Percentiles rank a stretch among this genome's conserved stretches.
These are phyloP conservation scores for Myiozetetes cayanensis DNA, from an alignment of 2,113 vertebrate genomes.

Conservation along the genomic window DNA sequence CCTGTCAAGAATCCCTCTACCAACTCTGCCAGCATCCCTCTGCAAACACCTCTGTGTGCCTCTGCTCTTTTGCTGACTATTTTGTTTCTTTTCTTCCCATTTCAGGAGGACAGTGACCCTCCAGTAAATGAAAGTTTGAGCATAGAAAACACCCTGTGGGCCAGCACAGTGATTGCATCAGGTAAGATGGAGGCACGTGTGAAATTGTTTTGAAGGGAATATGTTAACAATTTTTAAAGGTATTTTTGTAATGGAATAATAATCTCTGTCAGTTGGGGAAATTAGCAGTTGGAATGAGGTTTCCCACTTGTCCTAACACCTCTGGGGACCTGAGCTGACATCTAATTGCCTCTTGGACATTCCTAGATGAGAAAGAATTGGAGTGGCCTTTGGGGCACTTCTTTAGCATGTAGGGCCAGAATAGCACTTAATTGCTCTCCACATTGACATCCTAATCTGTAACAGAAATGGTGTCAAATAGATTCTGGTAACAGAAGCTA, in stretches of 20 bases:
- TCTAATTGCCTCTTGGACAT: slow-evolving; percentile 48
- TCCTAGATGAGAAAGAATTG: slow-evolving; percentile 37
- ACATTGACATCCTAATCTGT: slow-evolving; percentile 69
- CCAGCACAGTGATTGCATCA: slow-evolving; percentile 94
- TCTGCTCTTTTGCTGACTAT: not conserved
- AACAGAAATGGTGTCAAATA: slow-evolving; percentile 58
- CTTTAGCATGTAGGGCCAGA: slow-evolving; percentile 29
- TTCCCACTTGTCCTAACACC: slow-evolving; percentile 52
- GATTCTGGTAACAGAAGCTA: slow-evolving; percentile 6
- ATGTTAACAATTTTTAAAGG: slow-evolving; percentile 74
- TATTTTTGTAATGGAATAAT: slow-evolving; percentile 67
- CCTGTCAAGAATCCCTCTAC: not conserved
- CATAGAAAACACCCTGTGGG: slow-evolving; percentile 97
- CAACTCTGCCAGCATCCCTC: not conserved
- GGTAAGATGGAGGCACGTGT: slow-evolving; percentile 71
- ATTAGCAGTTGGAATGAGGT: slow-evolving; percentile 57
- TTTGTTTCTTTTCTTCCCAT: not conserved
- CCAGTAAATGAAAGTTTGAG: slow-evolving; percentile 94
- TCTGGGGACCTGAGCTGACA: slow-evolving; percentile 30
- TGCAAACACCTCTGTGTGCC: not conserved
- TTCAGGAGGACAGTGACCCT: slow-evolving; percentile 94
- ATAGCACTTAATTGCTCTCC: slow-evolving; percentile 63
- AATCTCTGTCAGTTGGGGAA: slow-evolving; percentile 69
- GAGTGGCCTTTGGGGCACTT: slow-evolving; percentile 51
- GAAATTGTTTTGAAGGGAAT: not conserved